phyloP scores from a whole-genome alignment of 92 coral and sea anemone species.

The Paragorgia papillata region DNA sequence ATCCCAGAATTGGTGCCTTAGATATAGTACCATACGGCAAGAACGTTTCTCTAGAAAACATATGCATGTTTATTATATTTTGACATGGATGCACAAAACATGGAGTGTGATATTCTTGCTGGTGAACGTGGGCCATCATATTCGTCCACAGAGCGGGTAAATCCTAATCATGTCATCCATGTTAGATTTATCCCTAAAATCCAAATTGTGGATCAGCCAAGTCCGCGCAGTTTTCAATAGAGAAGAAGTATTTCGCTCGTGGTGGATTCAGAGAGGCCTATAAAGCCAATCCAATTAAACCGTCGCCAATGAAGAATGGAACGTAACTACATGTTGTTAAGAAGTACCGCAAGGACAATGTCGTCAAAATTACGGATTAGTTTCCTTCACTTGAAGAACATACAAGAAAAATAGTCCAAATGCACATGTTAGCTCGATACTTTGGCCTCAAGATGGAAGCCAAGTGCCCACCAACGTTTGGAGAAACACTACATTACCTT shows the following conservation, averaged over 20 bases:
- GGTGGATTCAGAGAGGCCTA: too few relatives aligned
- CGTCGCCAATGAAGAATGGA: too few relatives aligned
- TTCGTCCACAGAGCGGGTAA: too few relatives aligned
- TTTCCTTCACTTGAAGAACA: slow-evolving; percentile 42
- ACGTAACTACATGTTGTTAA: slow-evolving; percentile 2
- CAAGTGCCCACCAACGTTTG: slow-evolving; percentile 6
- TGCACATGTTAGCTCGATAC: slow-evolving; percentile 59
- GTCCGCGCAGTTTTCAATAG: too few relatives aligned
- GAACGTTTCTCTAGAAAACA: not conserved
- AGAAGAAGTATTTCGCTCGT: too few relatives aligned
- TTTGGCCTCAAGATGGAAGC: slow-evolving; percentile 46
- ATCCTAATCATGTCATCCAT: too few relatives aligned
- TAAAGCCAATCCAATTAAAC: too few relatives aligned
- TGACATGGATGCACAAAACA: not conserved
- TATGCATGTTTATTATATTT: not conserved
- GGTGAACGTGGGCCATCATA: too few relatives aligned
- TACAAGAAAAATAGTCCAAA: slow-evolving; percentile 58
- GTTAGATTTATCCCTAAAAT: too few relatives aligned
- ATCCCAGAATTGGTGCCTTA: too few relatives aligned
- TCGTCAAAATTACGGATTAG: slow-evolving; percentile 40
- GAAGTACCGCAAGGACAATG: slow-evolving; percentile 45
- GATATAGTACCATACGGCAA: not conserved
- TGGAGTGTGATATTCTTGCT: too few relatives aligned
- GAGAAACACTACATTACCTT: slow-evolving; percentile 27
- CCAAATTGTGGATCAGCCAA: too few relatives aligned